phyloP scores from a whole-genome alignment of 2,797 vertebrate species.

The Lerista edwardsae region DNA sequence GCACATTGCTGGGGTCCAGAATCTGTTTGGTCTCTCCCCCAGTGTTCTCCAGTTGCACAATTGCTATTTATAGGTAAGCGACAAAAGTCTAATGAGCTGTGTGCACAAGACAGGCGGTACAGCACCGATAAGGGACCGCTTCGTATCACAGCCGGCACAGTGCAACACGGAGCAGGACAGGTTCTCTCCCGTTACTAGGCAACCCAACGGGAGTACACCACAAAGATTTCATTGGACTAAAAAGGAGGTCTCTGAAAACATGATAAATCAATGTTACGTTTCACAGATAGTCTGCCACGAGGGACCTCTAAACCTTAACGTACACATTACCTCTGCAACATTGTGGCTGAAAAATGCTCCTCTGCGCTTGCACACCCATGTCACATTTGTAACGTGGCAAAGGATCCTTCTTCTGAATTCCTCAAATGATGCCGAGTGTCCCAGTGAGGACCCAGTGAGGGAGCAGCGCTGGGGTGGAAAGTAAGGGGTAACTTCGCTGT shows the following conservation, averaged over 20 bases:
- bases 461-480: background rate
- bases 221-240: background rate
- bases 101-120: background rate
- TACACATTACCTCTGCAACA: background rate
- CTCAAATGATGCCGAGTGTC: background rate
- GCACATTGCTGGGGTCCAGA: background rate
- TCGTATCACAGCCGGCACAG: background rate
- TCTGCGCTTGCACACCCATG: background rate
- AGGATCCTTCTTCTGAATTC: background rate
- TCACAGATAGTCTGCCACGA: constrained; percentile 9
- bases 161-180: background rate
- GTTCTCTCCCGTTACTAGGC: background rate
- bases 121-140: background rate
- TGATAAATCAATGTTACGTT: background rate
- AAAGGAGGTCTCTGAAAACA: background rate
- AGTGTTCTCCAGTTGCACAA: background rate
- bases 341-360: background rate
- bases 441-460: too few species aligned
- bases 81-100: background rate
- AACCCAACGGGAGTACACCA: background rate
- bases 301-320: background rate
- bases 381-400: background rate
- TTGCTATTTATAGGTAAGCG: background rate
- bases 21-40: background rate
- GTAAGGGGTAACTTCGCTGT: background rate